Evolutionary conservation across 2,113 vertebrate genomes (phyloP).

Genomic region (Stigmatopora argus): DNA sequence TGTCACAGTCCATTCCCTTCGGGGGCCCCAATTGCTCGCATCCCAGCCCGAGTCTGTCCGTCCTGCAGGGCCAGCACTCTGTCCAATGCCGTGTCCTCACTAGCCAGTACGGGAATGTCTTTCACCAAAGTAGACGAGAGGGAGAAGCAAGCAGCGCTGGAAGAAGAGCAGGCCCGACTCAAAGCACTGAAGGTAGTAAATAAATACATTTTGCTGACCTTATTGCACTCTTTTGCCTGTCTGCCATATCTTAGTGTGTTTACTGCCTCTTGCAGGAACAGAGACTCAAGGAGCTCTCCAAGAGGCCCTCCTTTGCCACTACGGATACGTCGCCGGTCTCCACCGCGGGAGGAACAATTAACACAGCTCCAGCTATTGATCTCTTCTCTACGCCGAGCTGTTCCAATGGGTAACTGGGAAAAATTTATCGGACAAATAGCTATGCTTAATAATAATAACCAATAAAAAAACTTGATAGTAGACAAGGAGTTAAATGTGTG

Average conservation of each 20-base stretch:
- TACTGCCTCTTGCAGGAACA: slow-evolving; percentile 77
- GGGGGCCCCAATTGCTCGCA: neutral
- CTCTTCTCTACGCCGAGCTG: slow-evolving; percentile 95
- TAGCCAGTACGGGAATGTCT: slow-evolving; percentile 95
- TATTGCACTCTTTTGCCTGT: neutral
- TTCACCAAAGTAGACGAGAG: slow-evolving; percentile 97
- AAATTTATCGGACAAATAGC: too few species aligned
- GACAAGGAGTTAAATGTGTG: too few species aligned
- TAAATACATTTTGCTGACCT: slow-evolving; percentile 1
- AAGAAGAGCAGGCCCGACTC: slow-evolving; percentile 94
- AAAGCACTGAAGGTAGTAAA: slow-evolving; percentile 89
- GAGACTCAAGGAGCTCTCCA: slow-evolving; percentile 93
- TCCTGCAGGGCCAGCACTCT: slow-evolving; percentile 88
- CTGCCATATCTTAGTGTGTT: slow-evolving; percentile 3
- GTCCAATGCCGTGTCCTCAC: slow-evolving; percentile 93
- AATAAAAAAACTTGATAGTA: too few species aligned
- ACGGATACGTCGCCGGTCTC: slow-evolving; percentile 92
- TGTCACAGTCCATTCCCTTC: neutral
- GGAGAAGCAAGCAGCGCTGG: slow-evolving; percentile 97
- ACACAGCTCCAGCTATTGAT: slow-evolving; percentile 89
- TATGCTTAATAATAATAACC: too few species aligned
- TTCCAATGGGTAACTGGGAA: slow-evolving; percentile 78
- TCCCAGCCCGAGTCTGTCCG: slow-evolving; percentile 5
- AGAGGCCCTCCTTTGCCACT: slow-evolving; percentile 89
- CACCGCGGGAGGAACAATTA: slow-evolving; percentile 85